These are phyloP conservation scores for Brienomyrus longianalis DNA, from an alignment of 2,113 vertebrate species.

Conservation along the genomic window DNA sequence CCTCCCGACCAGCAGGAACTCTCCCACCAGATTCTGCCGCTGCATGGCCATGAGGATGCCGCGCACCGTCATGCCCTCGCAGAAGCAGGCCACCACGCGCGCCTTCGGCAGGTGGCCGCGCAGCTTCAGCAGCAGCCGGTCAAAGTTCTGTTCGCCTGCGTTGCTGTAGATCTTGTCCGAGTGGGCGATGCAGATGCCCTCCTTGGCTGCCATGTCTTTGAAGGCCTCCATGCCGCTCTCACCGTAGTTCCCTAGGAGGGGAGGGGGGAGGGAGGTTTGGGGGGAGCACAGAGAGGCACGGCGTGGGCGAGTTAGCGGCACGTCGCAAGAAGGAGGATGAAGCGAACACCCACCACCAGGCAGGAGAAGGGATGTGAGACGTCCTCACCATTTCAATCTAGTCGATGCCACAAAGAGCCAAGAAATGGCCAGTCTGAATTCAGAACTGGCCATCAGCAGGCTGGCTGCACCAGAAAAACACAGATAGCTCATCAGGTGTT, in stretches of 20 bases:
- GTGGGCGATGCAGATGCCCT: slow-evolving; percentile 96
- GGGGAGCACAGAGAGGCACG: neutral
- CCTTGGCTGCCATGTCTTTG: slow-evolving; percentile 93
- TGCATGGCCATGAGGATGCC: slow-evolving; percentile 96
- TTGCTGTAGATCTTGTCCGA: slow-evolving; percentile 99
- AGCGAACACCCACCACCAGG: neutral
- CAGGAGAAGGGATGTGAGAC: neutral
- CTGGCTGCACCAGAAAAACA: neutral
- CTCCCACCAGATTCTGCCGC: slow-evolving; percentile 78
- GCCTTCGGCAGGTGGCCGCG: slow-evolving; percentile 87
- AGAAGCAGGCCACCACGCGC: slow-evolving; percentile 93
- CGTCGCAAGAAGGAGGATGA: neutral
- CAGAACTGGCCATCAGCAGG: neutral
- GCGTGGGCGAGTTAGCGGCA: neutral
- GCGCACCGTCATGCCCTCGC: slow-evolving; percentile 95
- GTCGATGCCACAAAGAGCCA: neutral
- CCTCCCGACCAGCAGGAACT: slow-evolving; percentile 94
- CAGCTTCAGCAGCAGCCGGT: slow-evolving; percentile 82
- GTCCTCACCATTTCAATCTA: neutral
- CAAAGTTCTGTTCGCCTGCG: slow-evolving; percentile 89
- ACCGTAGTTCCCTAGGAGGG: slow-evolving; percentile 83
- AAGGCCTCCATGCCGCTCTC: slow-evolving; percentile 99
- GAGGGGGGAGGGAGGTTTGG: neutral
- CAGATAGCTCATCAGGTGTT: neutral
- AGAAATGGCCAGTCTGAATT: neutral